A percentile compares a stretch with the other conserved stretches of the same genome.
Conservation (phyloP, 2,113 vertebrate species). For the Proteles cristata region DNA sequence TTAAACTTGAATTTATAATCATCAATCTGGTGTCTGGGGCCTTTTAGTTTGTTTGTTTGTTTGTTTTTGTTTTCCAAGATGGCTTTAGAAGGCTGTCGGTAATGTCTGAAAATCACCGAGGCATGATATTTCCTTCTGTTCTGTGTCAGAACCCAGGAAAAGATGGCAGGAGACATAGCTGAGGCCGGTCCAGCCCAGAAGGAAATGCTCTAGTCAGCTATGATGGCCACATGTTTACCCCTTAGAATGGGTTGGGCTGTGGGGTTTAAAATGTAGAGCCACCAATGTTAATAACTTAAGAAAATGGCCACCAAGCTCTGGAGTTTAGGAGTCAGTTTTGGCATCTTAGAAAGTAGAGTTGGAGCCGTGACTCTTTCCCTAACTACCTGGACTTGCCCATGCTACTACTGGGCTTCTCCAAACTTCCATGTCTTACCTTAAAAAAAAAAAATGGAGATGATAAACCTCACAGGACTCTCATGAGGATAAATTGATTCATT, state of each 20-base stretch:
- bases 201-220: background rate
- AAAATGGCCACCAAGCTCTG: background rate
- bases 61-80: background rate
- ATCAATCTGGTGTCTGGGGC: background rate
- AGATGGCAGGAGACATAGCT: background rate
- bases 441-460: background rate
- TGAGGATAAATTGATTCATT: background rate
- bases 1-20: conserved; percentile 20
- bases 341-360: background rate
- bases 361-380: background rate
- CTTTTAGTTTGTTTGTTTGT: background rate
- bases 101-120: background rate
- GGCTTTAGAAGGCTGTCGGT: background rate
- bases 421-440: background rate
- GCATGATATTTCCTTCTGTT: background rate
- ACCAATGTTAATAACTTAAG: background rate
- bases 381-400: background rate
- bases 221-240: background rate
- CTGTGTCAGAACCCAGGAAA: background rate
- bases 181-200: background rate
- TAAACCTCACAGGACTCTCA: background rate
- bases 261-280: background rate
- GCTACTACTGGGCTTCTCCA: background rate
- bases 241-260: background rate
- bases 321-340: background rate